Evolutionary conservation across 1,140 invertebrate species (phyloP), one percentile per base, ranked within the genome.

Genomic region (Periplaneta americana): DNA sequence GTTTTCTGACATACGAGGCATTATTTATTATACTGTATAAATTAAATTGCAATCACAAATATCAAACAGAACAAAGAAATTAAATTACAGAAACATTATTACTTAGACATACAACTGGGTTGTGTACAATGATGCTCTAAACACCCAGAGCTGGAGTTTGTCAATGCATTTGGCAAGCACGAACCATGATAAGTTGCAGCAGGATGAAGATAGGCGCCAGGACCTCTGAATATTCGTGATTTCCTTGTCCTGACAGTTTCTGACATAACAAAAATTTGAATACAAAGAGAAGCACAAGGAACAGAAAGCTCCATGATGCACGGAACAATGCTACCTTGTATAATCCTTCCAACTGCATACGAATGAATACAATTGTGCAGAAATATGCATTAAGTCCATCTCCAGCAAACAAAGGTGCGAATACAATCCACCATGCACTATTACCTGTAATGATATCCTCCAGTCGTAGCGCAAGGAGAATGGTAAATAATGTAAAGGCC

Each of bases 311-410:
- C 95, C 97, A 98, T 48, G 95, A 90, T 15, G 95, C 93, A 84
- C 97, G 91, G 82, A 96, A 89, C 15, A 95, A 87, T 35, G 96
- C 95, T 39, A 76, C 89, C 87, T 95, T 96, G 77, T 96, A 92
- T 85, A 94, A 92, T 79, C 92, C 93, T 85, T 96, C 94, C 84
- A 96, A 90, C 85, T 95, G 94, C 94, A 97, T 97, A 84, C 97
- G 91, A 85, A 99, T 97, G 85, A 97, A 96, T 74, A 98, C 95
- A 85, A 98, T 98, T 22, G 96, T 93, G 86, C 96, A 97, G 87
- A 99, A 98, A 88, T 99, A 99, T 22, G 95, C 94, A 88, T 97
- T 97, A 74, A 98, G 90, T 57, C 95, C 96, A 90, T 99, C 97
- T 83, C 95, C 95, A 32, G 96, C 92, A 89, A 98, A 99, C 34